Evolutionary conservation across 2,888 invertebrate genomes (phyloP).

Genomic region (Polylopha cassiicola): DNA sequence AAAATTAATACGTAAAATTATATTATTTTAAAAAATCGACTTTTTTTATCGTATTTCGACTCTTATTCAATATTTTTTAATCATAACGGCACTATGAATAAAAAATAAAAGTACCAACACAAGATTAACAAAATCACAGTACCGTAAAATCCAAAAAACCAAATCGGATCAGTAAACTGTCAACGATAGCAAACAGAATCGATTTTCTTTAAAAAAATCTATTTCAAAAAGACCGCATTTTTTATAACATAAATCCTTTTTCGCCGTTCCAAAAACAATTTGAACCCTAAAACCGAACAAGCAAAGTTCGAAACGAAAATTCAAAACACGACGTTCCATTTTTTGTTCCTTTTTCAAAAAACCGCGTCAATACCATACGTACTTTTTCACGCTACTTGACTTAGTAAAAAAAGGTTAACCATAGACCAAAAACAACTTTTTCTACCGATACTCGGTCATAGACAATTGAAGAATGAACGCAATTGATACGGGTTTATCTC

Average conservation of each 20-base stretch:
- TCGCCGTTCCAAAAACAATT: neutral
- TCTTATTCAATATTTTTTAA: too few relatives aligned
- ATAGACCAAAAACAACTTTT: conserved; percentile 21
- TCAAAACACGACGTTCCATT: neutral
- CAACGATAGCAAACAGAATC: conserved; percentile 25
- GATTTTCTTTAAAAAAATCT: conserved; percentile 13
- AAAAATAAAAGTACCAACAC: conserved; percentile 1
- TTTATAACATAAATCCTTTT: conserved; percentile 2
- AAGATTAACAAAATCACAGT: conserved; percentile 23
- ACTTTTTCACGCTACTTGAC: conserved; percentile 19
- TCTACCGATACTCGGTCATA: conserved; percentile 19
- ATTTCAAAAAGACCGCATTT: conserved; percentile 14
- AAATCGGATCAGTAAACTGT: conserved; percentile 29
- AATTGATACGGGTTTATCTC: conserved; percentile 43
- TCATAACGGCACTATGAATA: neutral
- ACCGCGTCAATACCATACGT: conserved; percentile 18
- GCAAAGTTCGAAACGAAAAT: neutral
- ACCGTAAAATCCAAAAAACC: conserved; percentile 26
- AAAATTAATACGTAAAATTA: too few relatives aligned
- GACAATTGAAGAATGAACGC: conserved; percentile 30
- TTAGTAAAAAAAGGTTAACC: conserved; percentile 21
- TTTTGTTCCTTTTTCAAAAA: conserved; percentile 14
- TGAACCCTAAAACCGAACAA: too few relatives aligned
- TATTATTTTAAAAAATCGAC: too few relatives aligned
- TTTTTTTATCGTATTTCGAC: too few relatives aligned